Base-by-base conservation (phyloP, 2,113 vertebrate genomes). In the Sylvilagus bachmani region DNA sequence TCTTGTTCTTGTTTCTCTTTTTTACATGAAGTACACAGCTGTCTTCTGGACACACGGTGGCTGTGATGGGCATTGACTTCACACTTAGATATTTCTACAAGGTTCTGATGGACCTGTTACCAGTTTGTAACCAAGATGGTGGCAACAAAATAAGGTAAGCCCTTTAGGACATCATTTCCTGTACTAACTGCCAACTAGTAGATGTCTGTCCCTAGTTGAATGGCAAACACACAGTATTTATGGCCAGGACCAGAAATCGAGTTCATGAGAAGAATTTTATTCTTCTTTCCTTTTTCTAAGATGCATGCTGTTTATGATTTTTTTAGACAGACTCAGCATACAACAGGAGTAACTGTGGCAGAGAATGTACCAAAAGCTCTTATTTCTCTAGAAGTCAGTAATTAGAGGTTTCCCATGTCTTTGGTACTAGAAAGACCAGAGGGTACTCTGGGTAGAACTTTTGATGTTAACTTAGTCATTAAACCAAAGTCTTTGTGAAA, bases 21-120 rank as follows among this genome's bases (percentile, higher is more conserved):
- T 61, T 55, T 61, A 62, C n/a, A 1, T 95, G 33, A 90, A 99
- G 99, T 51, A 97, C 98, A 7, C 98, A 99, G 97, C 98, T 99
- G 98, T 99, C 99, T 80, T 98, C 97, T 95, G 99, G 99, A 44
- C 99, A 99, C 74, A 99, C 99, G 0, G 98, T 99, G 67, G 99
- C 99, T 2, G 99, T 99, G 66, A 99, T 99, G 99, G 99, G 99
- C 86, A 99, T 99, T 0, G 99, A 99, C 98, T 99, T 99, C 97
- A 99, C 99, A 1, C 98, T 99, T 4, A 98, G 99, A 16, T 99
- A 99, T 97, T 99, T 99, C 98, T 99, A 99, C 97, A 99, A 99
- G 97, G 99, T 99, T 61, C 98, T 99, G 19, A 98, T 99, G 98
- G 99, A 99, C 96, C 98, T 99, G 74, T 96, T 99, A 80, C 99